Conservation (phyloP, 2,888 invertebrate genomes). For the Pasiphila rectangulata region DNA sequence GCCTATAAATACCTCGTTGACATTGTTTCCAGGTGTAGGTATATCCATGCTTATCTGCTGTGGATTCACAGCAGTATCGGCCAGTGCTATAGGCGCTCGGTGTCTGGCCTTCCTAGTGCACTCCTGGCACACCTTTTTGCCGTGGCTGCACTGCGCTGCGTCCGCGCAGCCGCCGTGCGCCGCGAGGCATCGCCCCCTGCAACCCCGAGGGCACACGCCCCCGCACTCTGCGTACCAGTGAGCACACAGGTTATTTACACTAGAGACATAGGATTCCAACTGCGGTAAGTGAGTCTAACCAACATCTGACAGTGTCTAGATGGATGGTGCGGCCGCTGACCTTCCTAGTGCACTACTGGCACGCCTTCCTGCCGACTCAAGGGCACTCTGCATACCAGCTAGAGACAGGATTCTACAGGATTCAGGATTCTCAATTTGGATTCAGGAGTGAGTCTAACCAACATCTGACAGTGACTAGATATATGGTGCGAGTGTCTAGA, state of each 20-base stretch:
- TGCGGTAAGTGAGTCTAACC: not conserved
- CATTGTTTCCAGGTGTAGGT: slow-evolving; percentile 56
- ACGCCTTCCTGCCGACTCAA: slow-evolving; percentile 65
- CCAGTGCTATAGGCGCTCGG: slow-evolving; percentile 62
- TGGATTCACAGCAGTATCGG: slow-evolving; percentile 53
- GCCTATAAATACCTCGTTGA: too few relatives aligned
- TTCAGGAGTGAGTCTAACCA: too few relatives aligned
- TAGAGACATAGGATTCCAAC: too few relatives aligned
- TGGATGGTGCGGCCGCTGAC: slow-evolving; percentile 69
- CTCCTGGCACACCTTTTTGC: slow-evolving; percentile 65
- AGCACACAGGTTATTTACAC: slow-evolving; percentile 39
- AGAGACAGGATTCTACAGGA: too few relatives aligned
- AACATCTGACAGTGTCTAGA: too few relatives aligned
- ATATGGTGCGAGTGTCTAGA: too few relatives aligned
- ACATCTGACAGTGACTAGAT: too few relatives aligned
- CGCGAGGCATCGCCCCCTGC: slow-evolving; percentile 62
- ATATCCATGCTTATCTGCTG: slow-evolving; percentile 61
- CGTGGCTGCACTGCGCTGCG: slow-evolving; percentile 74
- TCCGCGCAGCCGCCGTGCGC: slow-evolving; percentile 60
- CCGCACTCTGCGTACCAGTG: slow-evolving; percentile 63
- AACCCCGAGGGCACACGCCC: slow-evolving; percentile 58
- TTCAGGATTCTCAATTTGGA: too few relatives aligned
- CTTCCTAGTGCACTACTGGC: slow-evolving; percentile 61
- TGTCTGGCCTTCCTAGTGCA: slow-evolving; percentile 62
- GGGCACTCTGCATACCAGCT: slow-evolving; percentile 54